These are phyloP conservation scores for Phylloscopus trochiloides DNA, from an alignment of 2,113 vertebrate species.

Conservation along the genomic window DNA sequence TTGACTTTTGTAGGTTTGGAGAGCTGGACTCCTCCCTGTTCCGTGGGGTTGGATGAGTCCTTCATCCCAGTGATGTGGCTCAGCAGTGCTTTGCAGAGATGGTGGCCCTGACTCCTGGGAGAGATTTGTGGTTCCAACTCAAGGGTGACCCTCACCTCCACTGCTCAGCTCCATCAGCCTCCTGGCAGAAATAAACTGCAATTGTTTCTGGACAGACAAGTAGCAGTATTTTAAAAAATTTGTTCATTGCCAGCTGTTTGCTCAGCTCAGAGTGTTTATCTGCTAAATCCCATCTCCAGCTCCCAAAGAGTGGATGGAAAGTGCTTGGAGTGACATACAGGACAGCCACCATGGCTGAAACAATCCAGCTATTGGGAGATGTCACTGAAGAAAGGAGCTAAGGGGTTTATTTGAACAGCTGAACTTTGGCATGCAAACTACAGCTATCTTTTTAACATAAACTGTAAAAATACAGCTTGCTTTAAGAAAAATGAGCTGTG, in stretches of 20 bases:
- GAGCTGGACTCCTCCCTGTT: not conserved
- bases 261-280: not conserved
- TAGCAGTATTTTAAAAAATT: not conserved
- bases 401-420: not conserved
- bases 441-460: not conserved
- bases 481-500: not conserved
- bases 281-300: not conserved
- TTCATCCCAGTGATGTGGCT: rapidly evolving
- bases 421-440: not conserved
- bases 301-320: not conserved
- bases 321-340: not conserved
- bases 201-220: not conserved
- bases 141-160: not conserved
- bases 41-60: not conserved
- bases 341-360: not conserved
- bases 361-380: not conserved
- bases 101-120: not conserved
- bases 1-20: not conserved
- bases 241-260: not conserved
- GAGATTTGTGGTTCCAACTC: not conserved
- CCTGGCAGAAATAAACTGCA: not conserved
- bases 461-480: not conserved
- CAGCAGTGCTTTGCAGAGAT: not conserved
- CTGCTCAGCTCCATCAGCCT: not conserved
- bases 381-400: not conserved